phyloP scores from a whole-genome alignment of 2,113 vertebrate genomes.

The Tupaia chinensis region DNA sequence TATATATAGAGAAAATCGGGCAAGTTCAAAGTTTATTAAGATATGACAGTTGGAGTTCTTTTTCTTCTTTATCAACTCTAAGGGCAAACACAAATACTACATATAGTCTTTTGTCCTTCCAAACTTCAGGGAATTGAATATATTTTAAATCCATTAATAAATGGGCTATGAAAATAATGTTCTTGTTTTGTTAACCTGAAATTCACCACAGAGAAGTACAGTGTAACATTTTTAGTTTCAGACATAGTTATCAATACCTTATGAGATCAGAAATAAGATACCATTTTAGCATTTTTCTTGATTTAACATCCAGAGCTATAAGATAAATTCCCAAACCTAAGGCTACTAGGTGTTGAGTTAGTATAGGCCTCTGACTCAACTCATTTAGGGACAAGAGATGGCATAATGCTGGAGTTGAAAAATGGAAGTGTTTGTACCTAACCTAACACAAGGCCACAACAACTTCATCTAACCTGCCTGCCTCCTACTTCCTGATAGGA shows the following conservation, averaged over 20 bases:
- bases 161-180: background rate
- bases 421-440: background rate
- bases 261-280: background rate
- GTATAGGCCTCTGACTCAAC: background rate
- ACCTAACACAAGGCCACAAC: background rate
- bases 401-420: background rate
- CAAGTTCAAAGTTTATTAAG: slow-evolving; percentile 9
- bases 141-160: background rate
- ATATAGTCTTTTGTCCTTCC: background rate
- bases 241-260: background rate
- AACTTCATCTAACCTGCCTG: background rate
- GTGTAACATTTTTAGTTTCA: background rate
- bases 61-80: background rate
- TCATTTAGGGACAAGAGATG: background rate
- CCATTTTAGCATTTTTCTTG: background rate
- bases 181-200: background rate
- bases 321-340: background rate
- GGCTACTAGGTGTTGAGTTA: background rate
- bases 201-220: background rate
- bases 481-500: background rate
- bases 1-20: background rate
- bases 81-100: background rate
- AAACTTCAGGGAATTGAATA: background rate
- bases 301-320: background rate
- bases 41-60: background rate